Conservation (phyloP, 2,797 vertebrate species). For the Harpagifer antarcticus region DNA sequence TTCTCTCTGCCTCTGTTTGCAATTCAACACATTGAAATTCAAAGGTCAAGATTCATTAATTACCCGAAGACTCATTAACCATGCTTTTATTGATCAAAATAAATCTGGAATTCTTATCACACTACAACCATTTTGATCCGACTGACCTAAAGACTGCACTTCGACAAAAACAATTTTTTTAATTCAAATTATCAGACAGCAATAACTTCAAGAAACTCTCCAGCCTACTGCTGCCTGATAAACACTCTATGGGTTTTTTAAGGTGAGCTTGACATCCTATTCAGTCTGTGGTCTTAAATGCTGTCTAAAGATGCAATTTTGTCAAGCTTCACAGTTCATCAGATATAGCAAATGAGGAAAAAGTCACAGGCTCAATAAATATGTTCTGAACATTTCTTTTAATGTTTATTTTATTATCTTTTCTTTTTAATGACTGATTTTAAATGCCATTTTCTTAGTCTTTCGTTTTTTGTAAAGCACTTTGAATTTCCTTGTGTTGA, state of each 20-base stretch:
- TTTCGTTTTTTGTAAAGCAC: too few species aligned
- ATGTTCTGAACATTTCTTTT: too few species aligned
- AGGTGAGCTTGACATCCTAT: conserved; percentile 3
- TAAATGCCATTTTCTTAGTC: too few species aligned
- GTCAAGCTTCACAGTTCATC: background rate
- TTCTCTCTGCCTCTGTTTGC: conserved; percentile 16
- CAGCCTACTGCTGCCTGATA: background rate
- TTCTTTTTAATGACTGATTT: too few species aligned
- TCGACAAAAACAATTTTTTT: conserved; percentile 6
- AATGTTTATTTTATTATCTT: too few species aligned
- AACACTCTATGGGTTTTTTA: conserved; percentile 3
- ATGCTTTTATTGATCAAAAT: conserved; percentile 50
- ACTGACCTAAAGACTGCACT: conserved; percentile 35
- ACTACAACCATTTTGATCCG: conserved; percentile 16
- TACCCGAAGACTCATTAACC: conserved; percentile 43
- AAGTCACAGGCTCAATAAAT: background rate
- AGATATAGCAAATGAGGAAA: background rate
- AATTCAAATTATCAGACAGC: conserved; percentile 21
- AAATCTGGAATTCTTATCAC: conserved; percentile 48
- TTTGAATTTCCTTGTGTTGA: too few species aligned
- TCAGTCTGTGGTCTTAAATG: background rate
- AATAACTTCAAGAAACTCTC: conserved; percentile 11
- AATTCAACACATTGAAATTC: conserved; percentile 36
- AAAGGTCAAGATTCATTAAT: conserved; percentile 37
- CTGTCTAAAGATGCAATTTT: background rate